Base-by-base conservation (phyloP, 2,797 vertebrate species). In the Crypturellus tataupa region DNA sequence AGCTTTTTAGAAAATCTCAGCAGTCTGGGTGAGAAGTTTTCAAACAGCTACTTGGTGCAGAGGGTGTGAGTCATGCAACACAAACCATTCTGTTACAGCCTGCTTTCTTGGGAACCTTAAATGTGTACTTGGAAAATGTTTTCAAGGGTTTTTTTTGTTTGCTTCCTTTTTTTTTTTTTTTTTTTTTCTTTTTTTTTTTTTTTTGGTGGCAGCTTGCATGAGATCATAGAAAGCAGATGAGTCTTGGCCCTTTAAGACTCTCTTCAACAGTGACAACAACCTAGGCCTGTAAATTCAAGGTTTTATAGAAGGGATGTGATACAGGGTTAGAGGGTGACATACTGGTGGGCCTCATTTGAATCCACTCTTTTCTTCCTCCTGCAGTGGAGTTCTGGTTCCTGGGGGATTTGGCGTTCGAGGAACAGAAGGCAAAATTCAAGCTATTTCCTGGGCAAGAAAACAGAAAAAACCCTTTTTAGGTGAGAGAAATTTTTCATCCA, bases 351-450 rank as follows among this genome's bases (percentile, higher is more conserved):
- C 35, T 51, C 5, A 0, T 17, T 37, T 73, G 51, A 95, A 21
- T 46, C 25, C n/a, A 12, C 42, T 72, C 86, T 87, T 46, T 70
- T 75, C 49, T 19, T 77, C 87, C 53, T 89, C 40, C 1, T 86
- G 67, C 97, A 99, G 99, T 0, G 99, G 99, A n/a, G 98, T 99
- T 58, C 97, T 99, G 97, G 99, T 99, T 85, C 99, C 99, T 31
- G 99, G 99, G 86, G 99, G 99, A 49, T 99, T 99, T 96, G 99
- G 99, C 80, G 98, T 98, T 85, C 98, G 99, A 89, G 99, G 99
- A n/a, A 99, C 99, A 27, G 99, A 99, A 97, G 99, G 99, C 72
- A 99, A 99, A 97, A 99, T 99, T 71, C 98, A 98, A 78, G 99
- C 99, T 17, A 99, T 99, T 90, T 98, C 97, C 93, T 99, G 99